Evolutionary conservation across 23 tunicate species (phyloP).

Genomic region (Styela plicata): DNA sequence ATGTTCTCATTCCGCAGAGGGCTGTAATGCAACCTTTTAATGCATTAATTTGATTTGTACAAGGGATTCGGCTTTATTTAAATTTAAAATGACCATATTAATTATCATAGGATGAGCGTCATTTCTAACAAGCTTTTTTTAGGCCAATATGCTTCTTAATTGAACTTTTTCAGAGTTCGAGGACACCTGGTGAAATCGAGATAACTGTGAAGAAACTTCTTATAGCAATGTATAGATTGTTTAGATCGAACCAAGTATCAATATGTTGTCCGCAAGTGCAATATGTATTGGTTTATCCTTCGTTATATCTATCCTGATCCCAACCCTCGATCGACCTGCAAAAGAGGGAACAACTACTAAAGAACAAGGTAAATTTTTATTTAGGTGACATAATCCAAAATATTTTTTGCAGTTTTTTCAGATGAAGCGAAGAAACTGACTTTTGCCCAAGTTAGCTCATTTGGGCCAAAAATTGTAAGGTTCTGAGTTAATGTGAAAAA

Average conservation of each 20-base stretch:
- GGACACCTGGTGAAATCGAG: too few species aligned
- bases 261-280: conserved; percentile 44
- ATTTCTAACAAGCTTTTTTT: too few species aligned
- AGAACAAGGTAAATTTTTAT: not conserved
- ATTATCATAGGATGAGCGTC: conserved; percentile 28
- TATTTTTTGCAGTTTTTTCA: too few species aligned
- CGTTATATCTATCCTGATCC: conserved; percentile 55
- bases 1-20: too few species aligned
- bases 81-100: conserved; percentile 12
- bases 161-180: too few species aligned
- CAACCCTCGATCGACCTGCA: not conserved
- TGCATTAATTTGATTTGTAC: not conserved
- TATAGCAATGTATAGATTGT: conserved; percentile 43
- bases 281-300: conserved; percentile 69
- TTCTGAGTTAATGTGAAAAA: too few species aligned
- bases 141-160: too few species aligned
- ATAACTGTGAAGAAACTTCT: conserved; percentile 54
- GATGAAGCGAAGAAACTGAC: too few species aligned
- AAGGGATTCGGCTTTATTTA: not conserved
- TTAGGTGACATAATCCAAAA: too few species aligned
- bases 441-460: too few species aligned
- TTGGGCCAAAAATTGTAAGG: too few species aligned
- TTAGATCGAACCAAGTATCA: conserved; percentile 44
- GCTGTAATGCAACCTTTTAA: too few species aligned
- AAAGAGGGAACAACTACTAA: not conserved